phyloP scores from a whole-genome alignment of 1,140 invertebrate species.

The Bicyclus anynana region DNA sequence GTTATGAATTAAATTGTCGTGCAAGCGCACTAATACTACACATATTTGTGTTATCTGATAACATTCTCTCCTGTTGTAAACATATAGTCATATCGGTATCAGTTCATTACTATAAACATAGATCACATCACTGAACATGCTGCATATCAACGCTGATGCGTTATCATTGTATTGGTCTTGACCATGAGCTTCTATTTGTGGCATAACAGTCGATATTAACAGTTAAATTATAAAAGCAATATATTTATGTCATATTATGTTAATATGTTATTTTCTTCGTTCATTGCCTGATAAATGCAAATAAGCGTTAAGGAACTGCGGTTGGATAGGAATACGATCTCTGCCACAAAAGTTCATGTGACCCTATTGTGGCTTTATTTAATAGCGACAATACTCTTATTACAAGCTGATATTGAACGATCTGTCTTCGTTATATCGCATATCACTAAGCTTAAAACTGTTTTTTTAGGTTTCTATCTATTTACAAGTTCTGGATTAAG shows the following conservation, averaged over 20 bases:
- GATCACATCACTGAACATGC: not conserved
- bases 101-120: slow-evolving; percentile 25
- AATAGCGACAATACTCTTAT: not conserved
- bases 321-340: slow-evolving; percentile 23
- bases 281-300: not conserved
- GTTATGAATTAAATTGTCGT: slow-evolving; percentile 18
- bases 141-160: slow-evolving; percentile 15
- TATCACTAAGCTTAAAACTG: no score
- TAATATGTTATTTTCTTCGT: not conserved
- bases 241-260: slow-evolving; percentile 10
- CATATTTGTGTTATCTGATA: slow-evolving; percentile 39
- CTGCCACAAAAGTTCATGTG: slow-evolving; percentile 20
- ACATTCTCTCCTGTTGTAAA: slow-evolving; percentile 50
- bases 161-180: slow-evolving; percentile 38
- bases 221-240: slow-evolving; percentile 28
- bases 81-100: slow-evolving; percentile 37
- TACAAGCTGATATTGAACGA: not conserved
- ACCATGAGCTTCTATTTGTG: slow-evolving; percentile 27
- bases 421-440: no score
- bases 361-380: slow-evolving; percentile 21
- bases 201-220: slow-evolving; percentile 12
- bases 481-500: no score
- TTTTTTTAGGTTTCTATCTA: no score
- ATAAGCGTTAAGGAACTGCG: slow-evolving; percentile 9
- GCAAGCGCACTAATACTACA: slow-evolving; percentile 20